Conservation (phyloP, 2,888 invertebrate genomes). For the Napeogenes sylphis region DNA sequence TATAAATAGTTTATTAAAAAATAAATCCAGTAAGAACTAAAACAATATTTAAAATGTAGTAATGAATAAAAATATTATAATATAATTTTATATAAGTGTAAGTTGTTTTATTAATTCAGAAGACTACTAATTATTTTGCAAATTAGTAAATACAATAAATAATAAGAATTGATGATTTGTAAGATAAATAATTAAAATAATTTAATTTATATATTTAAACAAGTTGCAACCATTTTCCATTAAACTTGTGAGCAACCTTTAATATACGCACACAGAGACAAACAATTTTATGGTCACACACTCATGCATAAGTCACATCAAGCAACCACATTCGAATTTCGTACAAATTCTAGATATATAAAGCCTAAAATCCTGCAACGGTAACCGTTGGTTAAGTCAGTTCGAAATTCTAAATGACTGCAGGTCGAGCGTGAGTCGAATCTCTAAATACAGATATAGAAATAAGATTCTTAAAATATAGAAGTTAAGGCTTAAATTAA, state of each 20-base stretch:
- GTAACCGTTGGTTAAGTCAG: conserved; percentile 27
- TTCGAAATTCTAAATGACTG: conserved; percentile 30
- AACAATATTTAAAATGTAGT: conserved; percentile 3
- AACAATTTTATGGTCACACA: conserved; percentile 55
- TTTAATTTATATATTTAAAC: conserved; percentile 15
- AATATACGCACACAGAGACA: conserved; percentile 59
- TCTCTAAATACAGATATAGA: conserved; percentile 26
- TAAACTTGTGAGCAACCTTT: conserved; percentile 51
- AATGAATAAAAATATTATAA: conserved; percentile 23
- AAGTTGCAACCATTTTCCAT: conserved; percentile 48
- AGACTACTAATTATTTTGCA: neutral
- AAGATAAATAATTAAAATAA: neutral
- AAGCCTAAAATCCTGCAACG: conserved; percentile 27
- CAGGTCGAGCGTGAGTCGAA: conserved; percentile 37
- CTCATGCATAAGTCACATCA: conserved; percentile 32
- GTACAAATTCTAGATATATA: conserved; percentile 24
- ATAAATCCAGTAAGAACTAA: neutral
- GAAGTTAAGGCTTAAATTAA: conserved; percentile 26
- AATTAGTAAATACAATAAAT: neutral
- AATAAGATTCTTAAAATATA: conserved; percentile 30
- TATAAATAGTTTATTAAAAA: no score
- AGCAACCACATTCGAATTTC: conserved; percentile 17
- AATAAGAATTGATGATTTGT: neutral
- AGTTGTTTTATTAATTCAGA: no score
- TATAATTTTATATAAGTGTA: neutral